Conservation (phyloP, 2,888 invertebrate species). For the Aphrophora alni region DNA sequence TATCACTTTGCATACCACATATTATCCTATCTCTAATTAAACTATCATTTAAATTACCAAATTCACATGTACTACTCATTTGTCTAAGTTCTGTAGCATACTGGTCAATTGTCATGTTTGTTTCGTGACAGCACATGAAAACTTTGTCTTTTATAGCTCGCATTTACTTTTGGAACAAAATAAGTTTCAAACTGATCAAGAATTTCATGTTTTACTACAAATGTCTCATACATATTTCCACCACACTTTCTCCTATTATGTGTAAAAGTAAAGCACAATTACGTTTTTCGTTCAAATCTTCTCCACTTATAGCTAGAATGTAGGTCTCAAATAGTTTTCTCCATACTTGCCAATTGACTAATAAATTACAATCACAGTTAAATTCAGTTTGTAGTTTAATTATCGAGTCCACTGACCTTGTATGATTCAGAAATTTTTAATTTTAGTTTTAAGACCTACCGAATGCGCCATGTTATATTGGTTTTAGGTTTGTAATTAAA, state of each 20-base stretch:
- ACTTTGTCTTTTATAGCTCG: neutral
- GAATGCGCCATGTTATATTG: neutral
- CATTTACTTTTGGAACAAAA: slow-evolving; percentile 23
- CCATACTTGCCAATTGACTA: neutral
- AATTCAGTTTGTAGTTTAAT: neutral
- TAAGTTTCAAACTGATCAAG: neutral
- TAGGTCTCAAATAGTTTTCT: slow-evolving; percentile 16
- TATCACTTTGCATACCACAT: slow-evolving; percentile 7
- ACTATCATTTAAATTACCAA: neutral
- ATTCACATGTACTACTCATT: slow-evolving; percentile 17
- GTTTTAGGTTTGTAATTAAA: no score
- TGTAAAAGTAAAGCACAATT: slow-evolving; percentile 18
- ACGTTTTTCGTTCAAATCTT: slow-evolving; percentile 14
- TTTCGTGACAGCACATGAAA: slow-evolving; percentile 16
- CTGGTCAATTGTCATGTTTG: neutral
- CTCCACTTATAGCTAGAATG: slow-evolving; percentile 10
- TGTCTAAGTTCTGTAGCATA: slow-evolving; percentile 15
- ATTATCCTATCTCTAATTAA: slow-evolving; percentile 16
- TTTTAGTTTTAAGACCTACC: neutral
- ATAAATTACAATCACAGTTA: neutral
- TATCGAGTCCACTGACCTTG: neutral
- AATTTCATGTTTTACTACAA: slow-evolving; percentile 1
- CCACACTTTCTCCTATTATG: slow-evolving; percentile 12
- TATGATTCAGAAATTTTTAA: neutral
- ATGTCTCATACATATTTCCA: slow-evolving; percentile 15